Conservation (phyloP, 2,797 vertebrate genomes). For the Alcedo quadribrachys region DNA sequence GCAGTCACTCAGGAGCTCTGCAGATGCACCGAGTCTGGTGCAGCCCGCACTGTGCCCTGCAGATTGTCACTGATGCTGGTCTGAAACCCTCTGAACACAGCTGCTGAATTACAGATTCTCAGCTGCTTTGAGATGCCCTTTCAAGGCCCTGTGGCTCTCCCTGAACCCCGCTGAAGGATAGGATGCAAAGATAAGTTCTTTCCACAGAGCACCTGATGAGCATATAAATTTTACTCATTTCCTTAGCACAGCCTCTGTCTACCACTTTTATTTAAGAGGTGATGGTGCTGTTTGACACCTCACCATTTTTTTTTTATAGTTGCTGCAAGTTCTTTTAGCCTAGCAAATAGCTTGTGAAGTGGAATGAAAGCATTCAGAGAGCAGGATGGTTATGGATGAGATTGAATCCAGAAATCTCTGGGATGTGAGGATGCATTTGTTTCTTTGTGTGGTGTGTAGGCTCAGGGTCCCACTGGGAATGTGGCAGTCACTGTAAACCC, state of each 20-base stretch:
- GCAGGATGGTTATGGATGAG: too few relatives aligned
- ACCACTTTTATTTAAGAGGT: neutral
- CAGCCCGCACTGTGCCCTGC: neutral
- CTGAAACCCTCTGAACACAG: neutral
- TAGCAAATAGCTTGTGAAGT: too few relatives aligned
- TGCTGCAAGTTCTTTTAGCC: too few relatives aligned
- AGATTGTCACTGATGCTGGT: neutral
- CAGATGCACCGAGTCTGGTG: neutral
- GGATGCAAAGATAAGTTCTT: neutral
- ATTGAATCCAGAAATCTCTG: too few relatives aligned
- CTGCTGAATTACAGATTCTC: neutral
- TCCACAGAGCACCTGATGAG: neutral
- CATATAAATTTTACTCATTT: neutral
- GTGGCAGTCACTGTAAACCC: too few relatives aligned
- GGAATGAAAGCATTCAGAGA: too few relatives aligned
- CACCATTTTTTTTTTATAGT: neutral
- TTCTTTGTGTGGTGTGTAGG: too few relatives aligned
- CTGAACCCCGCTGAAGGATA: neutral
- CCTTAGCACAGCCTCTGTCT: conserved; percentile 32
- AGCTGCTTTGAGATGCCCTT: neutral
- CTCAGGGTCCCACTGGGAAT: too few relatives aligned
- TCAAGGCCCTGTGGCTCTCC: neutral
- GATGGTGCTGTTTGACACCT: neutral
- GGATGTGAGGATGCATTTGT: too few relatives aligned
- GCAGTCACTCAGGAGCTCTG: fast-evolving